Percentiles rank a stretch among this genome's conserved stretches.
These are phyloP conservation scores for Pelobates cultripes DNA, from an alignment of 2,797 vertebrate genomes.

Conservation along the genomic window DNA sequence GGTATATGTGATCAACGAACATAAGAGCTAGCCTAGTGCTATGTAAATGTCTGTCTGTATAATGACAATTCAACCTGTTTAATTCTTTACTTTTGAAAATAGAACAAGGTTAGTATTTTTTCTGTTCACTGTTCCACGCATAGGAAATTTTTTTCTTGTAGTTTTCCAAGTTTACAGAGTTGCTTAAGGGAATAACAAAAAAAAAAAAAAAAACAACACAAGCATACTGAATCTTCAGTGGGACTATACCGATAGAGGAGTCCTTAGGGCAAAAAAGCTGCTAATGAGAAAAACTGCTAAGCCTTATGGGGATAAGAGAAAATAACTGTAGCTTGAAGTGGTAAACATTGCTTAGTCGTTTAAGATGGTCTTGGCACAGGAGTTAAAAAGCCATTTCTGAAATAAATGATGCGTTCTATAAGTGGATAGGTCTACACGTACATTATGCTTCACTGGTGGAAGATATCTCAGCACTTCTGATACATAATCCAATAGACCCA, in stretches of 20 bases:
- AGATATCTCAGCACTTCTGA: conserved; percentile 28
- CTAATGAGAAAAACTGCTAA: conserved; percentile 47
- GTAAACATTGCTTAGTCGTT: conserved; percentile 51
- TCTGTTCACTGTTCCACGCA: no score
- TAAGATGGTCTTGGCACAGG: conserved; percentile 45
- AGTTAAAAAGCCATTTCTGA: conserved; percentile 49
- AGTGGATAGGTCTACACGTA: conserved; percentile 30
- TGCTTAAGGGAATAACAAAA: conserved; percentile 5
- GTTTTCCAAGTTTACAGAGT: conserved; percentile 29
- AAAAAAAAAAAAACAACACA: conserved; percentile 33
- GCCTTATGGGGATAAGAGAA: conserved; percentile 42
- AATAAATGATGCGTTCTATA: conserved; percentile 48
- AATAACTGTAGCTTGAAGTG: conserved; percentile 44
- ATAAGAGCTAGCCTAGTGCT: no score
- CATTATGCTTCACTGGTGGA: conserved; percentile 36
- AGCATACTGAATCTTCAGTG: conserved; percentile 38
- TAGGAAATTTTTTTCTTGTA: no score
- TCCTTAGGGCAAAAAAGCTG: conserved; percentile 38
- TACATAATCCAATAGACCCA: conserved; percentile 23
- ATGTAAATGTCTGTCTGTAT: no score
- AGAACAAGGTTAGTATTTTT: no score
- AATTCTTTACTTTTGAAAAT: no score
- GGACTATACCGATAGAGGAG: conserved; percentile 18
- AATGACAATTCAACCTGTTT: no score
- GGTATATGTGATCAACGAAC: no score